These are phyloP conservation scores for Noctua janthe DNA, from an alignment of 2,888 invertebrate species.

Conservation along the genomic window DNA sequence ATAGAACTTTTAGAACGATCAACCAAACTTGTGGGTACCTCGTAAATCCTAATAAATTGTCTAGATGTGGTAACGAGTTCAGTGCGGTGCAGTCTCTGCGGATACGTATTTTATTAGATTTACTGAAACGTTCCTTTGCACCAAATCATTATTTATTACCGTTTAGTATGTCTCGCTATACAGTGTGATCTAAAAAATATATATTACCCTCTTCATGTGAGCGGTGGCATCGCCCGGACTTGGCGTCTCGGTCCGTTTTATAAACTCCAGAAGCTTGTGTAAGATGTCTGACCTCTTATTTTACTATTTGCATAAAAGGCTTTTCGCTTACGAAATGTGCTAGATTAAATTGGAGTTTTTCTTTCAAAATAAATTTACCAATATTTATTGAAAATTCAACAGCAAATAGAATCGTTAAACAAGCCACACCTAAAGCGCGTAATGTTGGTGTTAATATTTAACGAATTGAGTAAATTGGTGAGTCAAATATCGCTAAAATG, in stretches of 20 bases:
- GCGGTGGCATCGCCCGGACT: constrained; percentile 10
- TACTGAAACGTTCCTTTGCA: constrained; percentile 74
- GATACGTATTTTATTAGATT: constrained; percentile 81
- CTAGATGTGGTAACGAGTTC: constrained; percentile 79
- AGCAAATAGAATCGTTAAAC: constrained; percentile 8
- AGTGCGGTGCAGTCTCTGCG: constrained; percentile 75
- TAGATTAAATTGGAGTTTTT: not conserved
- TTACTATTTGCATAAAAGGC: constrained; percentile 12
- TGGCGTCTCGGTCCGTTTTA: constrained; percentile 29
- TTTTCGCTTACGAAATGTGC: not conserved
- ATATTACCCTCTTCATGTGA: constrained; percentile 28
- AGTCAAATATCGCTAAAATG: constrained; percentile 42
- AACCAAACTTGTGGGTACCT: constrained; percentile 69
- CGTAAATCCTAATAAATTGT: constrained; percentile 82
- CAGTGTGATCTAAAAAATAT: constrained; percentile 46
- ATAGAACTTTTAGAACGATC: constrained; percentile 71
- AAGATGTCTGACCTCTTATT: constrained; percentile 27
- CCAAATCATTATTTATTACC: constrained; percentile 78
- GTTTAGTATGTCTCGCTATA: constrained; percentile 58
- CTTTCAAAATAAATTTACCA: not conserved
- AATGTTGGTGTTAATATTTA: constrained; percentile 20
- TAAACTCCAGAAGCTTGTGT: constrained; percentile 28
- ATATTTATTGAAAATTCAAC: constrained; percentile 5
- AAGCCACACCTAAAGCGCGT: not conserved
- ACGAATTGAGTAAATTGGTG: constrained; percentile 27